phyloP scores from a whole-genome alignment of 2,113 vertebrate species.

The Montifringilla adamsi region DNA sequence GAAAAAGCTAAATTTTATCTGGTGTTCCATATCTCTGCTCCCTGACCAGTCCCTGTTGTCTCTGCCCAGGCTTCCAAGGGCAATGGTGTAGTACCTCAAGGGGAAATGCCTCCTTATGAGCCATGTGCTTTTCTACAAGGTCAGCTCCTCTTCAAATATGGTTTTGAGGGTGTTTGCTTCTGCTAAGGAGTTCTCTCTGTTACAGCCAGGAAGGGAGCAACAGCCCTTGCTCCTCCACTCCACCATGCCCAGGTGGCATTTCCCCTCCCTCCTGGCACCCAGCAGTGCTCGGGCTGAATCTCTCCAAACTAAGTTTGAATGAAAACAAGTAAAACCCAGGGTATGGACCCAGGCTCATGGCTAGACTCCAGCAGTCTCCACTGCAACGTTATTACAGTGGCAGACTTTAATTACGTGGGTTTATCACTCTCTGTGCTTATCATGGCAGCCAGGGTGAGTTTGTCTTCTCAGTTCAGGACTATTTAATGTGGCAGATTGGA shows the following conservation, averaged over 20 bases:
- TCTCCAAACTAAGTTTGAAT: neutral
- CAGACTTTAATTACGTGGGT: conserved; percentile 39
- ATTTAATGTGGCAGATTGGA: neutral
- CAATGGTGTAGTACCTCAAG: neutral
- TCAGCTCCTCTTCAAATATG: neutral
- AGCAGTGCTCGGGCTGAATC: neutral
- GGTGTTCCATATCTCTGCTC: neutral
- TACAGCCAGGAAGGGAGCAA: neutral
- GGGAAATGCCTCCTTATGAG: neutral
- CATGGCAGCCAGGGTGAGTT: neutral
- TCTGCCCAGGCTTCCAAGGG: neutral
- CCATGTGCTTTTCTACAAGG: neutral
- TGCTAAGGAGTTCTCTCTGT: neutral
- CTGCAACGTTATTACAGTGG: neutral
- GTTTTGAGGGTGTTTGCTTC: neutral
- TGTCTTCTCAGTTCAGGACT: neutral
- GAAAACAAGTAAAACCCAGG: neutral
- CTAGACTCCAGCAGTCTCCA: neutral
- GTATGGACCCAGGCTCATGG: neutral
- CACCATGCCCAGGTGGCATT: neutral
- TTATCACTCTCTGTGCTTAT: conserved; percentile 17
- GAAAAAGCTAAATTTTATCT: neutral
- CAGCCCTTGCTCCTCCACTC: neutral
- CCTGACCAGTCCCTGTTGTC: neutral
- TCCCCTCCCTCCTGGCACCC: neutral